These are phyloP conservation scores for Trachythela sp. DNA, from an alignment of 64 coral and sea anemone species.

Conservation along the genomic window DNA sequence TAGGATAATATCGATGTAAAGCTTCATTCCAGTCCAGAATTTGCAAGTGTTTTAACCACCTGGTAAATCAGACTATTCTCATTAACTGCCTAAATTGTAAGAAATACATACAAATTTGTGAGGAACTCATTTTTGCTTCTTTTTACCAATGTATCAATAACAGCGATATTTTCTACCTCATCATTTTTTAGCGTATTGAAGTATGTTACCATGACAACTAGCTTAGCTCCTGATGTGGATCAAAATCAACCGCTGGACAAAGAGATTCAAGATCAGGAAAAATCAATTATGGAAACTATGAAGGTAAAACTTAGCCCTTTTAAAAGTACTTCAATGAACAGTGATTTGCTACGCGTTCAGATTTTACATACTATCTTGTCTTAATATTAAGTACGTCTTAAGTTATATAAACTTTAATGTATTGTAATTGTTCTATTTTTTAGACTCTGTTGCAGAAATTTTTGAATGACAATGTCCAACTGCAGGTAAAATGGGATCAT, in stretches of 20 bases:
- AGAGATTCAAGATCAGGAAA: constrained; percentile 75
- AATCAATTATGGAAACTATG: constrained; percentile 64
- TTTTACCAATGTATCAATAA: too few species aligned
- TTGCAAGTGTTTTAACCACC: constrained; percentile 77
- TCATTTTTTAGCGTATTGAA: constrained; percentile 60
- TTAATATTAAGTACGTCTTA: too few species aligned
- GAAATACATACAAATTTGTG: too few species aligned
- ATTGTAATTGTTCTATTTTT: constrained; percentile 5
- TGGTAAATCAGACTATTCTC: constrained; percentile 48
- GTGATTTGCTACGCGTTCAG: too few species aligned
- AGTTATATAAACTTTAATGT: too few species aligned
- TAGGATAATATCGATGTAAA: constrained; percentile 78
- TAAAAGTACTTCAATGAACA: too few species aligned
- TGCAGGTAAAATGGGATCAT: constrained; percentile 80
- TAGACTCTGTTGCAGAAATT: constrained; percentile 78
- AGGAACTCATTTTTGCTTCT: too few species aligned
- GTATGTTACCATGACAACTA: constrained; percentile 81
- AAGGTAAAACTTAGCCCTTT: neutral
- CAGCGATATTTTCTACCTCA: neutral
- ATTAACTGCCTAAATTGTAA: neutral
- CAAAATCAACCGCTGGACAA: constrained; percentile 67
- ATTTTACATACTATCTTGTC: too few species aligned
- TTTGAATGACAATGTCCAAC: constrained; percentile 74
- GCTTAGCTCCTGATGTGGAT: constrained; percentile 63
- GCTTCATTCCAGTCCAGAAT: constrained; percentile 69